Base-by-base conservation (phyloP, 1,140 invertebrate genomes). In the Thalassaphorura encarpata region DNA sequence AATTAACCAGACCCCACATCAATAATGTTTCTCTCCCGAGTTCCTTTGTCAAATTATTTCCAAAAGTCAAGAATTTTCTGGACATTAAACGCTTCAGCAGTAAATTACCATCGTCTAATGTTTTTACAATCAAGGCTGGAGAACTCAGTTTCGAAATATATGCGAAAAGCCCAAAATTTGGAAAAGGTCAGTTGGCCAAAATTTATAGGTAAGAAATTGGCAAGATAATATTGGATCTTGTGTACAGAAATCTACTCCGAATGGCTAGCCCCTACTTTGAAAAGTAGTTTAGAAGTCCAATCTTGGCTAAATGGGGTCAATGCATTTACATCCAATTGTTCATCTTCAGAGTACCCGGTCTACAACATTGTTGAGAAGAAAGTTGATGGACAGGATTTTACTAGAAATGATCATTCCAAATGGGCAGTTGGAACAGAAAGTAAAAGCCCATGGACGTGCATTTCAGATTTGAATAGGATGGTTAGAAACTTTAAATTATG, bases 401-500 rank as follows among this genome's bases (percentile, higher is more conserved):
- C 76, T 18, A 83, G 79, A 2, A 76, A 79, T 42, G 91, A 96
- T 72, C 92, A 96, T 71, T 88, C 89, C 1, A 96, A 96, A 72
- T 94, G 90, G 89, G 84, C 85, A 0, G 80, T 92, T 2, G 76
- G 84, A 0, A 70, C 70, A 3, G 72, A 74, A 1, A 18, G 8
- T 18, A 69, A 75, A 75, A 47, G 90, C 85, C 84, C 78, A 84
- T 56, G 48, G 29, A 13, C 13, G 6, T 96, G 91, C 69, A 80
- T 95, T 16, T 90, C 89, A 15, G 91, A 95, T 69, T 91, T 95
- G 21, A 96, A 97, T 69, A 77, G 91, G 77, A 83, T 85, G 69
- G 85, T n/a, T n/a, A n/a, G n/a, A n/a, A n/a, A n/a, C n/a, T n/a
- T n/a, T n/a, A n/a, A n/a, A n/a, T n/a, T n/a, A n/a, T n/a, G n/a